Conservation (phyloP, 2,797 vertebrate species). For the Hipposideros larvatus region DNA sequence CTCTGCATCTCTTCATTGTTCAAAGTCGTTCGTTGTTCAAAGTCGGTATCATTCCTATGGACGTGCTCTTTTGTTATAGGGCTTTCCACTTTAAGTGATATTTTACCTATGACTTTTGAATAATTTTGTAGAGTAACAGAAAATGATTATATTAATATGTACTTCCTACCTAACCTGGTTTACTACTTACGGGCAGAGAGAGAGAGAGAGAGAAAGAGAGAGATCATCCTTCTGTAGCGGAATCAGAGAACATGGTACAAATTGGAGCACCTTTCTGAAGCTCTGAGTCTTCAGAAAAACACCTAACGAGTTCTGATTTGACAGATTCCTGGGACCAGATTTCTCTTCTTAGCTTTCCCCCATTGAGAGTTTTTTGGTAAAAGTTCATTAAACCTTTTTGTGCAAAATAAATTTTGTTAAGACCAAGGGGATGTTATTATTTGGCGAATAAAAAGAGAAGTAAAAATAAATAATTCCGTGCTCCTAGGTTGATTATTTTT, state of each 20-base stretch:
- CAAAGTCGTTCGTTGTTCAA: neutral
- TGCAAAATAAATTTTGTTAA: slow-evolving; percentile 42
- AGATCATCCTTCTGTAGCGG: neutral
- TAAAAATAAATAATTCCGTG: slow-evolving; percentile 5
- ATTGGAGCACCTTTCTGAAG: neutral
- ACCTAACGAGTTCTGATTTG: neutral
- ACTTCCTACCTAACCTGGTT: neutral
- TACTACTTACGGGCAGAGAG: neutral
- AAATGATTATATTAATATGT: neutral
- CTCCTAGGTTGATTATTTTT: neutral
- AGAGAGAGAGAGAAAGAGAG: neutral
- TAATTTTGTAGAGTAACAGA: neutral
- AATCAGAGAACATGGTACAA: neutral
- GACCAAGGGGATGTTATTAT: neutral
- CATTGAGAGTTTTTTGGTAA: neutral
- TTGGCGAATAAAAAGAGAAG: neutral
- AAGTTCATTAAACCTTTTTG: neutral
- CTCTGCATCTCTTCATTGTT: neutral
- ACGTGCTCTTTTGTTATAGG: neutral
- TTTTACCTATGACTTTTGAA: neutral
- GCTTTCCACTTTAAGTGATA: neutral
- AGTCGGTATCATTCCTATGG: neutral
- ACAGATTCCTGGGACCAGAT: neutral
- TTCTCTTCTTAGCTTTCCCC: neutral
- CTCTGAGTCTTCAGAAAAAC: neutral